Evolutionary conservation across 1,140 invertebrate genomes (phyloP), one percentile per base, ranked within the genome.

Genomic region (Penaeus vannamei): DNA sequence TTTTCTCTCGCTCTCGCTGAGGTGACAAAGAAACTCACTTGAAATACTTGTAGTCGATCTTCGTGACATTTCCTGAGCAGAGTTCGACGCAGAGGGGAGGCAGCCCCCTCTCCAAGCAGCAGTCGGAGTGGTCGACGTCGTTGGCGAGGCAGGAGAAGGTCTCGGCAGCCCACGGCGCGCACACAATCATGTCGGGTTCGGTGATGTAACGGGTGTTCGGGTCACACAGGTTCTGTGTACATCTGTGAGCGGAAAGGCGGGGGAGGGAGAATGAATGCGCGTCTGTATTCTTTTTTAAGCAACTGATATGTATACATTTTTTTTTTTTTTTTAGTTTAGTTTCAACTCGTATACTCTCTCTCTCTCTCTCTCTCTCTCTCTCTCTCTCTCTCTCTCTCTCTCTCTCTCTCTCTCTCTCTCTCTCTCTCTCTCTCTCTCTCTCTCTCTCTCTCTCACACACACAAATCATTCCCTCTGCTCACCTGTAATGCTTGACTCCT

Each of bases 121-220:
- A 97, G 0, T 96, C 95, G 2, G 96, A 96, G 93, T 97, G 96
- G 93, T 97, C 96, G 87, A 96, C 94, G 2, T 96, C 95, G 92
- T 97, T 96, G 23, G 96, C 95, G 81, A 97, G 93, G 92, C 97
- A 97, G 5, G 95, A 95, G 92, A 97, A 97, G 4, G 96, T 96
- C 32, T 95, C 95, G 0, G 95, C 94, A 2, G 96, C 96, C 96
- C 96, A 97, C 0, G 96, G 96, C 0, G 96, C 96, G 92, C 97
- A 97, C 53, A 97, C 96, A 95, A 97, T 97, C 91, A 97, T 93
- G 92, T 97, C 96, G 87, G 95, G 94, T 59, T 96, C 93, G 89
- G 94, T 95, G 2, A 95, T 94, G 53, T 94, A 93, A 81, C 94
- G 94, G 3, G 95, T 94, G 36, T 94, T 94, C 1, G 96, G 96